Evolutionary conservation across 1,140 invertebrate genomes (phyloP), one percentile per base, ranked within the genome.

Genomic region (Trypoxylus dichotomus): DNA sequence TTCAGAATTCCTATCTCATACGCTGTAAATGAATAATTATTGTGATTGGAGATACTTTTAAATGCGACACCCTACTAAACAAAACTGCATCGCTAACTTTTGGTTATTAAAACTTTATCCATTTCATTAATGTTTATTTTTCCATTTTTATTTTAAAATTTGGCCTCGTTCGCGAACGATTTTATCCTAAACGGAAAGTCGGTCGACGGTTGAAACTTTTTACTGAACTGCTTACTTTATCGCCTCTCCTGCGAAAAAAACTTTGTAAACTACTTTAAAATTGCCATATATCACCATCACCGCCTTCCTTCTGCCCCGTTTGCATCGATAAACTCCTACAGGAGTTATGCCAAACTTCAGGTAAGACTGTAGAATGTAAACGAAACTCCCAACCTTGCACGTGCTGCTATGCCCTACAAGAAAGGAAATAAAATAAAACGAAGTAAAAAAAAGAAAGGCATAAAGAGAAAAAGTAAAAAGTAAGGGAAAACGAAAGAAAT

Each of bases 251-350:
- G 19, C 15, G 11, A 13, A 29, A 68, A 29, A 68, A 68, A 68
- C 60, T 68, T 68, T 29, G 60, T 68, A 68, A 68, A 68, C 60
- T 68, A 68, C 60, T 68, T 29, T 29, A 68, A 68, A 68, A 68
- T 68, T 68, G 60, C 60, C 60, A 68, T 68, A 68, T 24, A 68
- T 68, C 60, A 68, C 60, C 60, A 68, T 63, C 60, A 63, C 43
- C 43, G 25, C 60, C 24, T 19, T 68, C 60, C 60, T 27, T 13
- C 60, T 68, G 24, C 11, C 19, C 60, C 60, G 19, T 24, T 68
- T 68, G 60, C 60, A 68, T 68, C 60, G 60, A 68, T 68, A 68
- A 68, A 68, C 21, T 68, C 60, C 47, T 54, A 19, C 47, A 29
- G 60, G 27, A 25, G 21, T 68, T 68, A 29, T 29, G 60, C 60